These are phyloP conservation scores for Crypturellus tataupa DNA, from an alignment of 2,797 vertebrate genomes.

Conservation along the genomic window DNA sequence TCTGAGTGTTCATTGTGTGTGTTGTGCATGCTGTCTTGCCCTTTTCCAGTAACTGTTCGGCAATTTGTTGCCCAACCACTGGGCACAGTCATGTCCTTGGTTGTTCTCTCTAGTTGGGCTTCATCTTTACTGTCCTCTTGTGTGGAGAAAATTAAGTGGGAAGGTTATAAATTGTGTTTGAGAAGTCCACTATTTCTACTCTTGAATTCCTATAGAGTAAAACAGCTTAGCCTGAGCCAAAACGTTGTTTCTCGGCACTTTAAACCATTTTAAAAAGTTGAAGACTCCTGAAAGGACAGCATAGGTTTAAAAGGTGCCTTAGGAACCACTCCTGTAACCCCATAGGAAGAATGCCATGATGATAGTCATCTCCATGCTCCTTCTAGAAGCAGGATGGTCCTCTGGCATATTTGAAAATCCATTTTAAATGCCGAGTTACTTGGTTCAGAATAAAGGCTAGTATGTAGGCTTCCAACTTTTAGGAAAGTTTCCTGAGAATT, in stretches of 20 bases:
- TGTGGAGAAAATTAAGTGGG: neutral
- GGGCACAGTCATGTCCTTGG: too few relatives aligned
- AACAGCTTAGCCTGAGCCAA: neutral
- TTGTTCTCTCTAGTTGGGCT: too few relatives aligned
- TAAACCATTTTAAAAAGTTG: neutral
- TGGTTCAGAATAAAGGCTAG: neutral
- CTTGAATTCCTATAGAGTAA: neutral
- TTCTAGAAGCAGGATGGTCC: neutral
- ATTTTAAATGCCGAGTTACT: neutral
- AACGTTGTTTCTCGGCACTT: neutral
- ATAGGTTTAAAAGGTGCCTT: neutral
- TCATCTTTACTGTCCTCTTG: neutral
- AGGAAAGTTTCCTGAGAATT: neutral
- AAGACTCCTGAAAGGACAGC: neutral
- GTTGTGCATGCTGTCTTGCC: too few relatives aligned
- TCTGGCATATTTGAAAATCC: neutral
- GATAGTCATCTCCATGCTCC: neutral
- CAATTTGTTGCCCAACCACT: too few relatives aligned
- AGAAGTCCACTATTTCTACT: neutral
- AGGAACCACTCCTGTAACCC: neutral
- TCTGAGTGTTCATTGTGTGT: too few relatives aligned
- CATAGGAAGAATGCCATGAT: neutral
- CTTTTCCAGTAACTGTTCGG: too few relatives aligned
- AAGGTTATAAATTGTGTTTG: fast-evolving
- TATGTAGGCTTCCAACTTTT: neutral